phyloP scores from a whole-genome alignment of 2,888 invertebrate genomes.

The Polyommatus icarus region DNA sequence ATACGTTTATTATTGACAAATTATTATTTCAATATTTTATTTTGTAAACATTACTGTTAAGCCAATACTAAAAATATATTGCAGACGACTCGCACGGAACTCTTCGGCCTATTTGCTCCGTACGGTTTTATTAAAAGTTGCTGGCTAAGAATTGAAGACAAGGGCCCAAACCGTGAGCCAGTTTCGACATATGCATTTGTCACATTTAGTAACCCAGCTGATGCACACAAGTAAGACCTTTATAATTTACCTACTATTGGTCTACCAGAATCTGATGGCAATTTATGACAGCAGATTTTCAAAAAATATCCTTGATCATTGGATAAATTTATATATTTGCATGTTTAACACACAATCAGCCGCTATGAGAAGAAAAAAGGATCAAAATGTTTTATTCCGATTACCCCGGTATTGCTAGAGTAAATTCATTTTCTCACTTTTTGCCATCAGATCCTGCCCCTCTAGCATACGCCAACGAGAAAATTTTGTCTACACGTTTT shows the following conservation, averaged over 20 bases:
- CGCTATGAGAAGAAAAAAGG: too few relatives aligned
- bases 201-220: constrained; percentile 74
- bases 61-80: constrained; percentile 42
- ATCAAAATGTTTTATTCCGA: too few relatives aligned
- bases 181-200: constrained; percentile 78
- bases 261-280: too few relatives aligned
- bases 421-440: too few relatives aligned
- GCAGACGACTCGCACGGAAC: constrained; percentile 77
- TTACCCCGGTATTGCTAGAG: too few relatives aligned
- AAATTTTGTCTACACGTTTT: too few relatives aligned
- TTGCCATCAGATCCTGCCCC: too few relatives aligned
- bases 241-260: background rate
- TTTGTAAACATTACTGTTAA: background rate
- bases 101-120: constrained; percentile 75
- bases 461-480: too few relatives aligned
- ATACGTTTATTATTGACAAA: background rate
- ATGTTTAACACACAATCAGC: too few relatives aligned
- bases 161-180: constrained; percentile 55
- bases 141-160: constrained; percentile 73
- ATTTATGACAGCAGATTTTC: too few relatives aligned
- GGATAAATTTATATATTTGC: too few relatives aligned
- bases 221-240: constrained; percentile 73
- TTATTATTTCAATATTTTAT: background rate
- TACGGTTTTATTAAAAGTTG: constrained; percentile 81
- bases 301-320: too few relatives aligned